Evolutionary conservation across 2,113 vertebrate genomes (phyloP).

Genomic region (Myiopsitta monachus): DNA sequence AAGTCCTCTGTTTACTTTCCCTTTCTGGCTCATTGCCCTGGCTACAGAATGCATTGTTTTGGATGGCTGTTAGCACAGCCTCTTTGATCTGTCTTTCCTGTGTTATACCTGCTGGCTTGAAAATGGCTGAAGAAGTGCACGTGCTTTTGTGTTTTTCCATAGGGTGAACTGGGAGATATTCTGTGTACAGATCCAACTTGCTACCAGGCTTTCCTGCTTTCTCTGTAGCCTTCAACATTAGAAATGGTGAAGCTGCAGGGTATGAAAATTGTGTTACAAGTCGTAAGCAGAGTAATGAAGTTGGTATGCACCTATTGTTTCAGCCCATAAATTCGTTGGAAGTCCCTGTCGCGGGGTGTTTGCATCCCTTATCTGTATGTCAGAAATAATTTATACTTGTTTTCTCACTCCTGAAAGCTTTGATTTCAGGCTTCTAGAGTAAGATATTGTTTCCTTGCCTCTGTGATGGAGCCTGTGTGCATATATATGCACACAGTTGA

Average conservation of each 20-base stretch:
- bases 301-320: neutral
- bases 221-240: neutral
- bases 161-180: neutral
- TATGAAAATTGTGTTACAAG: neutral
- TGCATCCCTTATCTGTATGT: conserved; percentile 2
- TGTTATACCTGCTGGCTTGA: conserved; percentile 32
- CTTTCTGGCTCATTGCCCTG: conserved; percentile 1
- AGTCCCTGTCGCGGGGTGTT: neutral
- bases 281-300: neutral
- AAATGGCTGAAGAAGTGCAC: neutral
- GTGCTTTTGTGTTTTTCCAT: conserved; percentile 28
- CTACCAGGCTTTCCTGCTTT: neutral
- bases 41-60: conserved; percentile 33
- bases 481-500: neutral
- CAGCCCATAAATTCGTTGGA: neutral
- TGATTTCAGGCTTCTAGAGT: neutral
- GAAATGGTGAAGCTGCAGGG: neutral
- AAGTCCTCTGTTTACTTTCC: conserved; percentile 25
- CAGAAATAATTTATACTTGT: neutral
- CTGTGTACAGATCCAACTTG: neutral
- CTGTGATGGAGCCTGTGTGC: neutral
- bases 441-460: neutral
- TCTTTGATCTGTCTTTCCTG: conserved; percentile 35
- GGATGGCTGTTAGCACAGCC: neutral
- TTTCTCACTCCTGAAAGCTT: neutral